Conservation (phyloP, 2,888 invertebrate genomes). For the Drosophila mayaguana region DNA sequence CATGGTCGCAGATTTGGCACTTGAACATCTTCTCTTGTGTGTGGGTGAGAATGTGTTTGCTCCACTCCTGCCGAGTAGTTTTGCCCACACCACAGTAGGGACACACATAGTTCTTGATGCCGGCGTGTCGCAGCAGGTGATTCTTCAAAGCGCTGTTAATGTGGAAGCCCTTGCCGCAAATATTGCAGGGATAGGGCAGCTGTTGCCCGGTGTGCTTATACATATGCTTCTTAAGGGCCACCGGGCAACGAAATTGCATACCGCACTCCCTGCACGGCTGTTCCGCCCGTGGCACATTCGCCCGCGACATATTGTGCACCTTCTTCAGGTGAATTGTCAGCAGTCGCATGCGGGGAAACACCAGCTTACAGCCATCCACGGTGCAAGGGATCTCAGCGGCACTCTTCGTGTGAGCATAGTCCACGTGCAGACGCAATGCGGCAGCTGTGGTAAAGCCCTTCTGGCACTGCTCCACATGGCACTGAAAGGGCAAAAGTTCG, state of each 20-base stretch:
- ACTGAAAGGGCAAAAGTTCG: conserved; percentile 81
- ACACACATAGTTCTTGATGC: conserved; percentile 84
- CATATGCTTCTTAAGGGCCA: conserved; percentile 82
- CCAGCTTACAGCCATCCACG: conserved; percentile 75
- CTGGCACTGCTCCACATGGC: conserved; percentile 71
- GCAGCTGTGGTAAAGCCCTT: conserved; percentile 82
- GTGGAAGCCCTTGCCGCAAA: conserved; percentile 83
- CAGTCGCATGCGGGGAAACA: conserved; percentile 79
- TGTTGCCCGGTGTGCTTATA: conserved; percentile 82
- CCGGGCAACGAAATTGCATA: conserved; percentile 80
- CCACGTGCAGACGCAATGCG: conserved; percentile 78
- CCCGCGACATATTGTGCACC: conserved; percentile 70
- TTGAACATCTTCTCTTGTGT: conserved; percentile 83
- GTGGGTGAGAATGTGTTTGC: conserved; percentile 82
- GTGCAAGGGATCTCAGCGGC: conserved; percentile 72
- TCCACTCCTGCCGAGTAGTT: conserved; percentile 83
- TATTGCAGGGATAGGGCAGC: conserved; percentile 82
- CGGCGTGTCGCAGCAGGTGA: conserved; percentile 83
- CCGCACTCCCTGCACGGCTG: conserved; percentile 81
- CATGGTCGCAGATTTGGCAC: conserved; percentile 80
- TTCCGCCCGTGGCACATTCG: conserved; percentile 62
- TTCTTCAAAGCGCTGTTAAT: conserved; percentile 83
- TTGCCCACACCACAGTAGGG: conserved; percentile 83
- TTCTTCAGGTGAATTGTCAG: conserved; percentile 81
- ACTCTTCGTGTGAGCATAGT: conserved; percentile 77